A percentile compares a stretch with the other conserved stretches of the same genome.
Conservation (phyloP, 2,888 invertebrate species). For the Drosophila lutescens region DNA sequence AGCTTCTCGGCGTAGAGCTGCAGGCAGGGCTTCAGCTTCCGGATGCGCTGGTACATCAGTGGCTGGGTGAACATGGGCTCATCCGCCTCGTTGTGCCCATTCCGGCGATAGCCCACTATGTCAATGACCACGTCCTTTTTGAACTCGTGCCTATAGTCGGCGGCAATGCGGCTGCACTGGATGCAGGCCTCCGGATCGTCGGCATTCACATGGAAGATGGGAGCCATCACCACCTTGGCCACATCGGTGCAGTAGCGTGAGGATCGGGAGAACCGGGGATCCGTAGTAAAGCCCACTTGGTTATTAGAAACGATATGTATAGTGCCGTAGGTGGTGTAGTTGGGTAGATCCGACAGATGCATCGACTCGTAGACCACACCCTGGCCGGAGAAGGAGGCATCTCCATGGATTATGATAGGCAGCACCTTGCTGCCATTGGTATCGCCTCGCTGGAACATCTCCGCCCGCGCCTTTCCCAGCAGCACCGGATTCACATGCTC, state of each 20-base stretch:
- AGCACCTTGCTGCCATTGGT: conserved; percentile 87
- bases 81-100: conserved; percentile 96
- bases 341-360: conserved; percentile 86
- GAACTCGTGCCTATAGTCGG: conserved; percentile 93
- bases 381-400: conserved; percentile 88
- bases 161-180: conserved; percentile 93
- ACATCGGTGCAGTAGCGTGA: conserved; percentile 95
- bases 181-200: conserved; percentile 96
- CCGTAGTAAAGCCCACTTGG: conserved; percentile 96
- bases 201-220: conserved; percentile 96
- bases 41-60: conserved; percentile 94
- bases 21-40: conserved; percentile 86
- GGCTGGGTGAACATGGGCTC: conserved; percentile 98
- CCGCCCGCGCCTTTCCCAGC: conserved; percentile 93
- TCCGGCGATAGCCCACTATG: conserved; percentile 92
- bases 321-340: conserved; percentile 87
- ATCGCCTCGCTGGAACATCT: conserved; percentile 92
- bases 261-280: conserved; percentile 92
- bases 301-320: conserved; percentile 88
- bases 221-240: conserved; percentile 94
- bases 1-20: conserved; percentile 89
- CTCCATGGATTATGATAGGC: conserved; percentile 88
- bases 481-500: conserved; percentile 94
- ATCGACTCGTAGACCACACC: conserved; percentile 88
- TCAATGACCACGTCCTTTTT: conserved; percentile 94